phyloP scores from a whole-genome alignment of 1,140 invertebrate species.

The Euwallacea fornicatus region DNA sequence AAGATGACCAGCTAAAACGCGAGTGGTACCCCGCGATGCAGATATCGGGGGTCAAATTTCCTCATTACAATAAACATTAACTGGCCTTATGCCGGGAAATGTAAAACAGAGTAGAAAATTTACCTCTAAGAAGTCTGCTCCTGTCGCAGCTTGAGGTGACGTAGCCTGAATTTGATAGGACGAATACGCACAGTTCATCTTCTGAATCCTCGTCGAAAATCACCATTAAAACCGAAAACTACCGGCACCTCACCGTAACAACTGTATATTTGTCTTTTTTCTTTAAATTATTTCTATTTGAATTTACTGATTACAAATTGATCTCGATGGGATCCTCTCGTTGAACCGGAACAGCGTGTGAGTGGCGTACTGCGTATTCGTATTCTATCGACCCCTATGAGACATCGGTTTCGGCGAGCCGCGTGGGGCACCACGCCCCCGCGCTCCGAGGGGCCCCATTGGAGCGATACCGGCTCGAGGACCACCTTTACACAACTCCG shows the following conservation, averaged over 20 bases:
- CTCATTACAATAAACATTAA: no score
- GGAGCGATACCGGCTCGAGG: conserved; percentile 43
- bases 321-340: conserved; percentile 29
- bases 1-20: no score
- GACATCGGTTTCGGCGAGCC: conserved; percentile 26
- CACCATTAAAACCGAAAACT: conserved; percentile 20
- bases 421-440: conserved; percentile 47
- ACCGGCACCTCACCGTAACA: background rate
- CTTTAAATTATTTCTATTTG: no score
- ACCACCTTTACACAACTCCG: conserved; percentile 34
- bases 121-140: conserved; percentile 52
- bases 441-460: conserved; percentile 46
- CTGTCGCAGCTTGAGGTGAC: conserved; percentile 47
- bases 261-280: background rate
- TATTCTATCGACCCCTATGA: conserved; percentile 33
- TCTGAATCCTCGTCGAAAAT: background rate
- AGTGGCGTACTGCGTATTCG: conserved; percentile 42
- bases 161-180: conserved; percentile 50
- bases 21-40: no score
- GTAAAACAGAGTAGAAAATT: background rate
- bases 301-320: conserved; percentile 15
- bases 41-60: no score
- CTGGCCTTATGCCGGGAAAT: background rate
- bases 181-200: conserved; percentile 51
- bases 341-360: conserved; percentile 48